Percentiles rank a stretch among this genome's conserved stretches.
phyloP scores from a whole-genome alignment of 2,113 vertebrate genomes.

The Pseudorasbora parva region DNA sequence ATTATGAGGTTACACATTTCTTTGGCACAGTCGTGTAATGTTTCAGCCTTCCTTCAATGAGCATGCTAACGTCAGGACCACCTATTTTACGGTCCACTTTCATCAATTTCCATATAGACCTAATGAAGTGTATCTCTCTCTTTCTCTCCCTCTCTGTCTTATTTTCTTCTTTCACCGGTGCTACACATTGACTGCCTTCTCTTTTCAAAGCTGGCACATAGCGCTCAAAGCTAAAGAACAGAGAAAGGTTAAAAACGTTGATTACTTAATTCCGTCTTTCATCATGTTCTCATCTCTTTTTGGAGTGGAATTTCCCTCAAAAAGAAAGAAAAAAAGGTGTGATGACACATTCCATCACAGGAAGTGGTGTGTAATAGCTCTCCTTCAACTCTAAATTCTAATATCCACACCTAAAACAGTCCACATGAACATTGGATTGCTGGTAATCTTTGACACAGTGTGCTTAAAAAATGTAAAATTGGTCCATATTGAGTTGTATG shows the following conservation, averaged over 20 bases:
- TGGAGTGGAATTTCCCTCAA: slow-evolving; percentile 52
- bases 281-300: slow-evolving; percentile 53
- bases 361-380: slow-evolving; percentile 41
- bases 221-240: slow-evolving; percentile 52
- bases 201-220: slow-evolving; percentile 22
- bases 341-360: slow-evolving; percentile 52
- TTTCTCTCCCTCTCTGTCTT: slow-evolving; percentile 26
- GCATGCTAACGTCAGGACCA: background rate
- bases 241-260: slow-evolving; percentile 41
- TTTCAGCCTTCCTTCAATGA: slow-evolving; percentile 26
- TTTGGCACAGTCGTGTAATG: slow-evolving; percentile 21
- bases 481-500: background rate
- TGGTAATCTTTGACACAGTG: background rate
- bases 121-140: slow-evolving; percentile 49
- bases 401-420: slow-evolving; percentile 37
- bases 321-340: slow-evolving; percentile 49
- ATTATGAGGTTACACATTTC: slow-evolving; percentile 21
- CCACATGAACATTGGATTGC: background rate
- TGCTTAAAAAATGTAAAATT: background rate
- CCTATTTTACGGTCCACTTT: slow-evolving; percentile 49
- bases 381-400: slow-evolving; percentile 37
- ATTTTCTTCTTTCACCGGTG: slow-evolving; percentile 12
- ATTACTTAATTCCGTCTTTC: slow-evolving; percentile 56
- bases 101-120: slow-evolving; percentile 44
- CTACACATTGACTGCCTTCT: slow-evolving; percentile 32